Base-by-base conservation (phyloP, 2,888 invertebrate genomes). In the Athalia circularis region DNA sequence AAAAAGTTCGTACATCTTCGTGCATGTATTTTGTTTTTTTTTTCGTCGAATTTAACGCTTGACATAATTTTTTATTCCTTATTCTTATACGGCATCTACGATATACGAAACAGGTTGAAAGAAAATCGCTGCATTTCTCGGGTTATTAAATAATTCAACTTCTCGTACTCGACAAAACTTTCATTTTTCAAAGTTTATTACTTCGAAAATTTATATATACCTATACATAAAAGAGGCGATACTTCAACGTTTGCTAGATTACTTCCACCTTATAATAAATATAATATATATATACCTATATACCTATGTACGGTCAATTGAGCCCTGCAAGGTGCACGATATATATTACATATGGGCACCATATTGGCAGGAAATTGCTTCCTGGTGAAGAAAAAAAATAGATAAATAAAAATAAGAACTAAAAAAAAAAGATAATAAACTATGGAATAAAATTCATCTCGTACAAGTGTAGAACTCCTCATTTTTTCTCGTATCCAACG, bases 311-410 rank as follows among this genome's bases (percentile, higher is more conserved):
- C 29, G 2, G 29, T 29, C 29, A 29, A 29, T 29, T 29, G 29
- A 29, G 29, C 29, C 29, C 29, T 29, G 29, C 29, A 29, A 29
- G 29, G 29, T 29, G 29, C 29, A 29, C 29, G 29, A 29, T 29
- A 29, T 29, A 47, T 43, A 43, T 15, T 15, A 15, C 13, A 13
- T 13, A 29, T 11, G 4, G 59, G 29, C 50, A 5, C 9, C 59
- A 59, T 72, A 72, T 72, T 72, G 72, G 52, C 72, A 72, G 72
- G 72, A 72, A 72, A 72, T 72, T 72, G 72, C 72, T 59, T 43
- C 52, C 29, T 29, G 29, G 52, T 54, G 15, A 29, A 54, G 54
- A 29, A 5, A 54, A 47, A 68, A 68, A 54, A 50, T 11, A 4
- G 3, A 47, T 47, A 4, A 47, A 65, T 9, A 65, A n/a, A 65